Base-by-base conservation (phyloP, 53 echinoderm and acorn worm species). In the Mesocentrotus franciscanus region DNA sequence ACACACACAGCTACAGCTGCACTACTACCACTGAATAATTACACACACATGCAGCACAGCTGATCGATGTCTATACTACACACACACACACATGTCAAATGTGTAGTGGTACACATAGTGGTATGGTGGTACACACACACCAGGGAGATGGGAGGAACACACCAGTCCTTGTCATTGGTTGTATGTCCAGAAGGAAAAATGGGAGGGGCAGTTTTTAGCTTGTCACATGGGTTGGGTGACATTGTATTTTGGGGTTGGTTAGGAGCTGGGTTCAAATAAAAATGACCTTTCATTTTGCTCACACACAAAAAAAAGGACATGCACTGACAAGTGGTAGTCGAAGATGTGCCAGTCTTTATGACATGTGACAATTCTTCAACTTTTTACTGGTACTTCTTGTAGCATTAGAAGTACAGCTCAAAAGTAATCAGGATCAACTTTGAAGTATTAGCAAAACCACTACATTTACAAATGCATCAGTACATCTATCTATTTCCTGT, bases 141-240 rank as follows among this genome's bases (percentile, higher is more conserved):
- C n/a, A n/a, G n/a, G n/a, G n/a, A n/a, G n/a, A n/a, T n/a, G n/a
- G n/a, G n/a, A n/a, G n/a, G n/a, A n/a, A n/a, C 49, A 60, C 90
- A n/a, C 56, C 56, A 36, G 6, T 9, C 33, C 87, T 15, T 87
- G 55, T 42, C 87, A 24, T 59, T 30, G 58, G 30, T n/a, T 36
- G 59, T 20, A 59, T 20, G 91, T 68, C 91, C 56, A 72, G 92
- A 75, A 26, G 18, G 20, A 74, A n/a, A 92, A 92, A 75, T 92
- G 92, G 92, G 92, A 92, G 92, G 92, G 92, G 92, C 92, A 92
- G 39, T 92, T 87, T 85, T 92, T 72, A 75, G 91, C 91, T 18
- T 26, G 92, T 92, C 92, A 92, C 92, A 92, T 92, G 92, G 66
- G 33, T 34, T 15, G 92, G 27, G 20, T 70, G 61, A 33, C 61